These are phyloP conservation scores for Nasonia vitripennis DNA, from an alignment of 1,140 invertebrate species.

Conservation along the genomic window DNA sequence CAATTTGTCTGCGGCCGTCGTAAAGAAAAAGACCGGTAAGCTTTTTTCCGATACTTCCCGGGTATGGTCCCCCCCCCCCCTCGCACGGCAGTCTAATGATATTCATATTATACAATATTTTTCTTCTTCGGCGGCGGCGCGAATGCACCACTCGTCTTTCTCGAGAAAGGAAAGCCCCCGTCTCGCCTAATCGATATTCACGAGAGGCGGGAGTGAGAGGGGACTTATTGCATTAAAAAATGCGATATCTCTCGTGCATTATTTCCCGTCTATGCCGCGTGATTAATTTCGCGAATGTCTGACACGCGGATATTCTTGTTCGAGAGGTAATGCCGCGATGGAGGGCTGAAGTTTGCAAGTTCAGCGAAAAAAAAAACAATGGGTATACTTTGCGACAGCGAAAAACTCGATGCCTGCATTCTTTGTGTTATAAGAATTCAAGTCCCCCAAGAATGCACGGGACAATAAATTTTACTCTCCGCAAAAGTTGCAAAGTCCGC, in stretches of 20 bases:
- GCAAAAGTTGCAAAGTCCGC: too few species aligned
- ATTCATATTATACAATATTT: conserved; percentile 10
- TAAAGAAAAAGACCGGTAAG: background rate
- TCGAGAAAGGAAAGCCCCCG: background rate
- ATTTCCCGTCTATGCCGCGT: background rate
- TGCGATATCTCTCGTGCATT: background rate
- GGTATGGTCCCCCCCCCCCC: background rate
- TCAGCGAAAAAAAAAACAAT: background rate
- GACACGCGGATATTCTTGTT: background rate
- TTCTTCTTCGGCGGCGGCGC: background rate
- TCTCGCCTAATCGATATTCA: too few species aligned
- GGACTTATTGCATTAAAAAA: background rate
- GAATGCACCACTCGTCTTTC: background rate
- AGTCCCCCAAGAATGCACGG: too few species aligned
- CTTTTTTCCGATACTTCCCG: background rate
- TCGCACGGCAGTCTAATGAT: background rate
- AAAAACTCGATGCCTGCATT: background rate
- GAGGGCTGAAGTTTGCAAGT: background rate
- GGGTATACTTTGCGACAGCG: background rate
- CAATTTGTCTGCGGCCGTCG: background rate
- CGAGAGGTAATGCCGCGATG: background rate
- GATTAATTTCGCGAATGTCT: background rate
- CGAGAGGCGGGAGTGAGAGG: too few species aligned
- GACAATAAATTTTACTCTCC: too few species aligned
- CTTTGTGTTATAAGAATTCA: background rate